A percentile compares a stretch with the other conserved stretches of the same genome.
These are phyloP conservation scores for Ennomos erosarius DNA, from an alignment of 2,888 invertebrate genomes.

Conservation along the genomic window DNA sequence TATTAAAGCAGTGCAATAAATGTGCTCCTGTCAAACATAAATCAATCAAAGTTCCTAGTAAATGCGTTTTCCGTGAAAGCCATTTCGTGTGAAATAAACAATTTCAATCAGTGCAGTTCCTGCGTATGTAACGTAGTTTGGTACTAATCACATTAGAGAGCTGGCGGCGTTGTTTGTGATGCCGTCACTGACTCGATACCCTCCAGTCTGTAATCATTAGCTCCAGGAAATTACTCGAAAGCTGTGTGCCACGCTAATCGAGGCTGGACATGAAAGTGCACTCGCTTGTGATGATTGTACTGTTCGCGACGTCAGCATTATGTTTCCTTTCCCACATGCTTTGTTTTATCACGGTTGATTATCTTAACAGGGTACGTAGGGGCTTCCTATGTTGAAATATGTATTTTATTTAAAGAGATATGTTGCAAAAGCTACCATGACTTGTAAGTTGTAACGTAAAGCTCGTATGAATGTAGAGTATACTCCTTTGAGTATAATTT, in stretches of 20 bases:
- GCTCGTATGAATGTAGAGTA: too few relatives aligned
- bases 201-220: not conserved
- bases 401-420: too few relatives aligned
- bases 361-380: too few relatives aligned
- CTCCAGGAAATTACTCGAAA: conserved; percentile 5
- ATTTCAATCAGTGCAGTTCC: too few relatives aligned
- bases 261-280: conserved; percentile 5
- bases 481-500: too few relatives aligned
- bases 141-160: not conserved
- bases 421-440: too few relatives aligned
- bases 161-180: not conserved
- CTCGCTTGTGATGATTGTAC: not conserved
- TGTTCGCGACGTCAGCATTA: too few relatives aligned
- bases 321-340: too few relatives aligned
- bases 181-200: conserved; percentile 12
- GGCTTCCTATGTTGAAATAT: too few relatives aligned
- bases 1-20: not conserved
- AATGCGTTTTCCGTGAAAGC: conserved; percentile 4
- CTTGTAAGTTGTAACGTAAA: too few relatives aligned
- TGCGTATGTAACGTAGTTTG: too few relatives aligned
- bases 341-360: too few relatives aligned
- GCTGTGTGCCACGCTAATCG: conserved; percentile 4
- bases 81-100: conserved; percentile 3
- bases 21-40: conserved; percentile 5
- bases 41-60: conserved; percentile 1